Base-by-base conservation (phyloP, 2,888 invertebrate species). In the Hyposoter didymator region DNA sequence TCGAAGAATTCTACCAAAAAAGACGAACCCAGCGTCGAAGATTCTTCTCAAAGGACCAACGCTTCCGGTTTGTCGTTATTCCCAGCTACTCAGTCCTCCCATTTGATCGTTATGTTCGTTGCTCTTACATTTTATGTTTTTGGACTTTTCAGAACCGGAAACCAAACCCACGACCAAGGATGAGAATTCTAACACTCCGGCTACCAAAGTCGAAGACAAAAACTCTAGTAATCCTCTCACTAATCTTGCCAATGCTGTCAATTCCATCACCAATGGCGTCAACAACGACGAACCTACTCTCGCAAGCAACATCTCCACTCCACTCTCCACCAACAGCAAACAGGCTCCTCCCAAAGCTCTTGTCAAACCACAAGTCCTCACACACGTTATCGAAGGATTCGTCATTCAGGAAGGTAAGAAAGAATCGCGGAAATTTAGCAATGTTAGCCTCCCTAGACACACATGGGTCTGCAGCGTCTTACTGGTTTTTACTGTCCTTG, bases 321-420 rank as follows among this genome's bases (percentile, higher is more conserved):
- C 92, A 17, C 89, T 89, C 3, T 89, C 91, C 8, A 90, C 88
- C 35, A 92, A 87, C 81, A 93, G 91, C 85, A 91, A 92, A 85
- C 92, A 92, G 76, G 91, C 94, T n/a, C 95, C 97, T 52, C 97
- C 97, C 22, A 98, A 98, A 93, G 98, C 98, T 1, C 97, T 98
- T 96, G 98, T 99, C 17, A 99, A 98, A 93, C 99, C 99, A 0
- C 98, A 98, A 92, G 98, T 99, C 8, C 95, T 99, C 75, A 99
- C 99, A 0, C 99, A 99, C 93, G 98, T 99, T 35, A 99, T 99
- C 87, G 99, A 99, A 93, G 99, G 99, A 75, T 99, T 98, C 94
- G 98, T 99, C 8, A 99, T 99, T 89, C 98, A 99, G 93, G 99
- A 99, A 95, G 98, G 95, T 93, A 94, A 45, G 17, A 22, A 17